Evolutionary conservation across 2,113 vertebrate species (phyloP), one percentile per base, ranked within the genome.

Genomic region (Aegotheles bennettii): DNA sequence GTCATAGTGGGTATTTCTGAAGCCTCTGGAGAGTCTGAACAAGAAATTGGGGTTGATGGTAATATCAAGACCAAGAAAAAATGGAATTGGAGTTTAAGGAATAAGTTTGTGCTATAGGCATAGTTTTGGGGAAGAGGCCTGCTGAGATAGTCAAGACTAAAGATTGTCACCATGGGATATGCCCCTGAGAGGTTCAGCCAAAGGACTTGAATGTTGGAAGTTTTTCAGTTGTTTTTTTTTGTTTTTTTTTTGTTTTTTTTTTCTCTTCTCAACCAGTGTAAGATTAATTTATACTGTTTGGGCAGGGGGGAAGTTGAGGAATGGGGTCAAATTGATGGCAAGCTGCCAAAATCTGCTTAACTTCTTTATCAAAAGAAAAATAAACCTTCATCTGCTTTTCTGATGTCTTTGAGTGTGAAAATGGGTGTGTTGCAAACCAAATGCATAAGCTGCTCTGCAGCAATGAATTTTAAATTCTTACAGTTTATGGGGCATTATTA

Each of bases 171-270:
- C 43, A 36, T 60, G 71, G 92, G 61, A 94, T 91, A 57, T 89
- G 79, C 51, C 88, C 83, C 43, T 53, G 80, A 90, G 92, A 95
- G 88, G 97, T 96, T 96, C 97, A 97, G 96, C 95, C 97, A 97
- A 94, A 97, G 93, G 96, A 91, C 94, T 97, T 90, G 70, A 36
- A 63, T 33, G 65, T 33, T 96, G 78, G 84, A 96, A 80, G 43
- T 48, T 89, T 94, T 95, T 88, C 89, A 91, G 43, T 2, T 21
- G n/a, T 48, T 42, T n/a, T 16, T 29, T 17, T 38, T 25, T 10
- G 6, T 8, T 15, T 38, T 17, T 29, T 45, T 24, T 45, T 45
- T 45, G 16, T 16, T 16, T 16, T 47, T 64, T 36, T 28, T 38
- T 33, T 59, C 35, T 65, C 77, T 69, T 25, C 51, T 40, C 65